Conservation (phyloP, 2,888 invertebrate species). For the Cancer borealis region DNA sequence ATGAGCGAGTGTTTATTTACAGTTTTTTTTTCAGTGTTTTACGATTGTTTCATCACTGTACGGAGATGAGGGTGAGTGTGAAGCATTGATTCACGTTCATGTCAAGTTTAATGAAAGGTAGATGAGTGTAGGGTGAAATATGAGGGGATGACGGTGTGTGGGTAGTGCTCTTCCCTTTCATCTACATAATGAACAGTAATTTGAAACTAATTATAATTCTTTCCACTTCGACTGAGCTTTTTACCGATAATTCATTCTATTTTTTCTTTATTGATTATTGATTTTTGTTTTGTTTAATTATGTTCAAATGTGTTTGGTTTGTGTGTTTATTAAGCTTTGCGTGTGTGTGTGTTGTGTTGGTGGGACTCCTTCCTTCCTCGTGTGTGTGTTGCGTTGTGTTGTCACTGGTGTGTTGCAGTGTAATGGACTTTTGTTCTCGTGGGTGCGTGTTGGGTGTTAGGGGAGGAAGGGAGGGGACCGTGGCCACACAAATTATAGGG, state of each 20-base stretch:
- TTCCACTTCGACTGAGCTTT: background rate
- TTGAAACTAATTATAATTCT: constrained; percentile 30
- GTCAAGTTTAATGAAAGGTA: background rate
- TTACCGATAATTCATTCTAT: background rate
- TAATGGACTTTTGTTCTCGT: background rate
- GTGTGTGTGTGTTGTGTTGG: background rate
- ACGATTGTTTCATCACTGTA: background rate
- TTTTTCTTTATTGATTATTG: background rate
- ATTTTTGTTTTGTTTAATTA: background rate
- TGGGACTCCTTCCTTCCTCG: too few species aligned
- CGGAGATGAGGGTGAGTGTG: background rate
- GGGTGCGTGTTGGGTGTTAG: background rate
- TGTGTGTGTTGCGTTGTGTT: too few species aligned
- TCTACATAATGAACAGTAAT: background rate
- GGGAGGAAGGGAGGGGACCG: background rate
- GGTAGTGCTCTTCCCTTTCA: background rate
- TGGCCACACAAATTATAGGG: background rate
- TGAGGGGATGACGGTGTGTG: background rate
- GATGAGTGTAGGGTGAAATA: background rate
- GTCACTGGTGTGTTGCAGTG: too few species aligned
- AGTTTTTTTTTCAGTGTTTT: background rate
- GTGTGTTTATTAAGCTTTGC: background rate
- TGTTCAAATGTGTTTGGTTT: background rate
- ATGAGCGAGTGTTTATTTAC: background rate
- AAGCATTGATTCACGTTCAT: background rate